Percentiles rank a stretch among this genome's conserved stretches.
These are phyloP conservation scores for Geotrypetes seraphini DNA, from an alignment of 2,797 vertebrate species.

Conservation along the genomic window DNA sequence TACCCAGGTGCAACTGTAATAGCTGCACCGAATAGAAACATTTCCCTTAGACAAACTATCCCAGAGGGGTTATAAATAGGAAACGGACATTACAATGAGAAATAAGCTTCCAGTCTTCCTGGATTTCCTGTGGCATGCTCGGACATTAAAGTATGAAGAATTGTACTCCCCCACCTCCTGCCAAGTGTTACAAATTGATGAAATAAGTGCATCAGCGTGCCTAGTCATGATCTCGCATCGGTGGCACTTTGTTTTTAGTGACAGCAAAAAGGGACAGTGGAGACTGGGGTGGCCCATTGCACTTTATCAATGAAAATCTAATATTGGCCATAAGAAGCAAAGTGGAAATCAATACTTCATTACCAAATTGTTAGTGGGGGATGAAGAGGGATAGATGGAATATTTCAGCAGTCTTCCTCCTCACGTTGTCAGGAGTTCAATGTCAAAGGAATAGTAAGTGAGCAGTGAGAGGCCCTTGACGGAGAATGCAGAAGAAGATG, in stretches of 20 bases:
- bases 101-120: slow-evolving; percentile 77
- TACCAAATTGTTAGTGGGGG: slow-evolving; percentile 98
- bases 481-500: slow-evolving; percentile 48
- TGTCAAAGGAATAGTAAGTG: slow-evolving; percentile 66
- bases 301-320: slow-evolving; percentile 99
- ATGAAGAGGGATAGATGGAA: slow-evolving; percentile 88
- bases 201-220: slow-evolving; percentile 90
- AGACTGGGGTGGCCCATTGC: slow-evolving; percentile 73
- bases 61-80: slow-evolving; percentile 91
- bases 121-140: slow-evolving; percentile 75
- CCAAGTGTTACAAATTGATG: slow-evolving; percentile 94
- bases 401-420: slow-evolving; percentile 76
- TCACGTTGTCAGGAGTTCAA: slow-evolving; percentile 79
- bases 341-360: slow-evolving; percentile 99
- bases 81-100: slow-evolving; percentile 77
- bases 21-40: slow-evolving; percentile 94
- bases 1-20: slow-evolving; percentile 93
- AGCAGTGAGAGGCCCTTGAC: slow-evolving; percentile 55
- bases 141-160: slow-evolving; percentile 87
- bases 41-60: slow-evolving; percentile 97
- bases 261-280: slow-evolving; percentile 74
- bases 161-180: slow-evolving; percentile 70
- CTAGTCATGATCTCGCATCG: slow-evolving; percentile 87
- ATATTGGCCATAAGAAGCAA: slow-evolving; percentile 93
- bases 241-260: slow-evolving; percentile 94